Conservation (phyloP, 2,888 invertebrate genomes). For the Diarsia brunnea region DNA sequence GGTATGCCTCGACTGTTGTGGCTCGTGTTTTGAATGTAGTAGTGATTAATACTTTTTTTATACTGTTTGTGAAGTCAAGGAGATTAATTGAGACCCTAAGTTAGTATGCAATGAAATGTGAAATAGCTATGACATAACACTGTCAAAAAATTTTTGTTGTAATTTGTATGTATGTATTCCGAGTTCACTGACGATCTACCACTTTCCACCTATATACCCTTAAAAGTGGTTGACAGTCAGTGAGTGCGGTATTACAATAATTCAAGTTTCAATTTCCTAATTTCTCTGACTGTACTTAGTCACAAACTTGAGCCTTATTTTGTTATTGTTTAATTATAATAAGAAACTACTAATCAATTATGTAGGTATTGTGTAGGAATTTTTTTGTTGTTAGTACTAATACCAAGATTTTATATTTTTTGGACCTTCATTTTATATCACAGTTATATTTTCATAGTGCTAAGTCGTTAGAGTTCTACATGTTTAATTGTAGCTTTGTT, state of each 20-base stretch:
- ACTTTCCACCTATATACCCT: neutral
- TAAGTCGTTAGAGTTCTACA: neutral
- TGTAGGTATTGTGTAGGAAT: too few relatives aligned
- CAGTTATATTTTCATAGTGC: constrained; percentile 17
- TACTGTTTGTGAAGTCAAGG: neutral
- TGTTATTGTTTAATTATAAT: neutral
- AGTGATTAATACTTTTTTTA: constrained; percentile 5
- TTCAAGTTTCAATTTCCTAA: too few relatives aligned
- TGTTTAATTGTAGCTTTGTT: neutral
- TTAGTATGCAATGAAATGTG: neutral
- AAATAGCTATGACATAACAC: neutral
- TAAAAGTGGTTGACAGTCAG: too few relatives aligned
- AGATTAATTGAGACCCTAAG: neutral
- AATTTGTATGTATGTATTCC: neutral
- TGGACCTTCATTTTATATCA: neutral
- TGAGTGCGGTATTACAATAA: too few relatives aligned
- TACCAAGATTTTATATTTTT: neutral
- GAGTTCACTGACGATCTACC: neutral
- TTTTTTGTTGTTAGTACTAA: neutral
- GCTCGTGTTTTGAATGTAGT: constrained; percentile 35
- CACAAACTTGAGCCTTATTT: neutral
- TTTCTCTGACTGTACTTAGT: neutral
- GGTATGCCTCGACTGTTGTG: constrained; percentile 31
- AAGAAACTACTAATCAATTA: neutral
- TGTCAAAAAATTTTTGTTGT: neutral